These are phyloP conservation scores for Drosophila bipectinata DNA, from an alignment of 1,140 invertebrate genomes.

Conservation along the genomic window DNA sequence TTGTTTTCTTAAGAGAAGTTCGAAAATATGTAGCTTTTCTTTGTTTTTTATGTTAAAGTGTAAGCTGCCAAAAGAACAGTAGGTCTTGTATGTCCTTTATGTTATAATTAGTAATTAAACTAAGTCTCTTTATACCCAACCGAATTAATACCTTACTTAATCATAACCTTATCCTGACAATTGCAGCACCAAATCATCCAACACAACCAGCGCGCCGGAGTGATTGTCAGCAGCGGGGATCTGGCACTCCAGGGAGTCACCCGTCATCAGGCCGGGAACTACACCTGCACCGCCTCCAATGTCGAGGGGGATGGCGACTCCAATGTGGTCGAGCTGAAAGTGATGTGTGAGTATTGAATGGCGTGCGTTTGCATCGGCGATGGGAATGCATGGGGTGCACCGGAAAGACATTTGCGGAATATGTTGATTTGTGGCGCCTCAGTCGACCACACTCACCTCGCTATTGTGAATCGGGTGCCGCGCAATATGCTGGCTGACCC, in stretches of 20 bases:
- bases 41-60: too few relatives aligned
- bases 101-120: too few relatives aligned
- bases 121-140: too few relatives aligned
- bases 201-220: slow-evolving; percentile 91
- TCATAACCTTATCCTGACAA: slow-evolving; percentile 23
- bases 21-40: too few relatives aligned
- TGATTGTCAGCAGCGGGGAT: slow-evolving; percentile 92
- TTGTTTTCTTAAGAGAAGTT: too few relatives aligned
- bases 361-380: background rate
- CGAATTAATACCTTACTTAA: background rate
- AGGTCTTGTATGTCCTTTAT: too few relatives aligned
- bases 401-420: background rate
- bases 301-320: slow-evolving; percentile 94
- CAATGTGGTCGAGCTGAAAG: slow-evolving; percentile 91
- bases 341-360: slow-evolving; percentile 93
- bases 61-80: too few relatives aligned
- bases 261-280: slow-evolving; percentile 92
- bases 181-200: slow-evolving; percentile 91
- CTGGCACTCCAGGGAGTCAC: slow-evolving; percentile 91
- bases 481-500: slow-evolving; percentile 11
- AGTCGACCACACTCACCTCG: background rate
- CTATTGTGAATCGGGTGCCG: slow-evolving; percentile 1
- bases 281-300: slow-evolving; percentile 94
- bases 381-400: background rate
- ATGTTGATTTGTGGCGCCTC: slow-evolving; percentile 25